phyloP scores from a whole-genome alignment of 2,113 vertebrate genomes.

The Naja naja region DNA sequence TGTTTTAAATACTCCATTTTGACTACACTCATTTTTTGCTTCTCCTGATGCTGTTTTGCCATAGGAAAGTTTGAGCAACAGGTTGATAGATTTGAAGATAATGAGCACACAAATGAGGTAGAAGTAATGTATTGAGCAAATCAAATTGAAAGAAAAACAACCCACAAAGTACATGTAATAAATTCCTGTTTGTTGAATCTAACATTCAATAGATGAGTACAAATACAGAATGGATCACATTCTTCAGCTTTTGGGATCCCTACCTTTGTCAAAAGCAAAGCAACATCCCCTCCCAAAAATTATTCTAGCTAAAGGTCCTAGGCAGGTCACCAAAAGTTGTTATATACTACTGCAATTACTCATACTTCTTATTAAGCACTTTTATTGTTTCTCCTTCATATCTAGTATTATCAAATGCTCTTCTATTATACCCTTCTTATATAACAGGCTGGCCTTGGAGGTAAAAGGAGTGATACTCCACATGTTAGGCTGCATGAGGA shows the following conservation, averaged over 20 bases:
- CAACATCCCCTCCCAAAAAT: not conserved
- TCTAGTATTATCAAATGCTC: not conserved
- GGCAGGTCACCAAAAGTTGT: not conserved
- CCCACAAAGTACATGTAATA: not conserved
- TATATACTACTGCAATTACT: not conserved
- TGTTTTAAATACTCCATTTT: not conserved
- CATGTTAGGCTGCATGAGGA: not conserved
- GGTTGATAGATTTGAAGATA: not conserved
- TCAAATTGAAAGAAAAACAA: not conserved
- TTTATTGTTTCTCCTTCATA: not conserved
- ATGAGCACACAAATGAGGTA: not conserved
- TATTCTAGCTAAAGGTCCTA: not conserved
- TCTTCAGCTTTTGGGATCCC: not conserved
- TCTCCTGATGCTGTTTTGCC: not conserved
- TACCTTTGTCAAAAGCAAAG: not conserved
- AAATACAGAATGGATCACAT: not conserved
- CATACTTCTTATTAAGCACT: not conserved
- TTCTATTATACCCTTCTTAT: not conserved
- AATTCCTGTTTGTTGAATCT: not conserved
- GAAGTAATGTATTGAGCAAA: not conserved
- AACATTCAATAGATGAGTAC: not conserved
- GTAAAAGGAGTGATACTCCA: not conserved
- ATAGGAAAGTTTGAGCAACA: not conserved
- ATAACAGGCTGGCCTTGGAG: not conserved
- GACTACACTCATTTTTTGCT: not conserved